Evolutionary conservation across 1,140 invertebrate species (phyloP).

Genomic region (Drosophila cardini): DNA sequence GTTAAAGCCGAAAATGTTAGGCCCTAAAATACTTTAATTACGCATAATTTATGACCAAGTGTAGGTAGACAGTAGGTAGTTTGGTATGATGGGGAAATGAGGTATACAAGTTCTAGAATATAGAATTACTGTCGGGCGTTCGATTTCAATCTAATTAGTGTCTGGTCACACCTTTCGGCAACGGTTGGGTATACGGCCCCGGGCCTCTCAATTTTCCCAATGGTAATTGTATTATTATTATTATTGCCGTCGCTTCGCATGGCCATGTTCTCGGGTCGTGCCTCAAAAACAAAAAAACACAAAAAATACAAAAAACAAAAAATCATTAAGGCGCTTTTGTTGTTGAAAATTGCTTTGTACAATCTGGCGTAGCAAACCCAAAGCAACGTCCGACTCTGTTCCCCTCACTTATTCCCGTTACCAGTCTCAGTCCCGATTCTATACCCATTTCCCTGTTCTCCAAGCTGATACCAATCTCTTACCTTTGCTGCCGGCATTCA

Average conservation of each 20-base stretch:
- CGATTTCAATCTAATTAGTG: conserved; percentile 56
- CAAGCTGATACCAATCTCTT: background rate
- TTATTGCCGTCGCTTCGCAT: conserved; percentile 23
- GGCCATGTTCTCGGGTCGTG: conserved; percentile 27
- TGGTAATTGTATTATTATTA: conserved; percentile 51
- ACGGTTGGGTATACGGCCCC: conserved; percentile 13
- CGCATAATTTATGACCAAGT: conserved; percentile 68
- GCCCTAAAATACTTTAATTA: conserved; percentile 80
- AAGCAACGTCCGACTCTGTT: conserved; percentile 5
- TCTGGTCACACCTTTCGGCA: conserved; percentile 49
- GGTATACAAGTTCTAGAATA: background rate
- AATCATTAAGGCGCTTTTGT: conserved; percentile 44
- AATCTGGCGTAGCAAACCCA: conserved; percentile 22
- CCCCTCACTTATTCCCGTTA: background rate
- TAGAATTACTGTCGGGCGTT: conserved; percentile 14
- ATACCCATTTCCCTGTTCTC: background rate
- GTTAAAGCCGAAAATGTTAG: conserved; percentile 56
- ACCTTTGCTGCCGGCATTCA: conserved; percentile 40
- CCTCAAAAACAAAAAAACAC: conserved; percentile 2
- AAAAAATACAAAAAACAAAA: background rate
- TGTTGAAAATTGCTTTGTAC: conserved; percentile 41
- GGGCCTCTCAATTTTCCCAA: conserved; percentile 32
- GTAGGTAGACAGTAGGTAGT: background rate
- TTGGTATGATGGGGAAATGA: too few species aligned
- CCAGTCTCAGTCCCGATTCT: background rate